These are phyloP conservation scores for Drosophila erecta DNA, from an alignment of 1,140 invertebrate species.

Conservation along the genomic window DNA sequence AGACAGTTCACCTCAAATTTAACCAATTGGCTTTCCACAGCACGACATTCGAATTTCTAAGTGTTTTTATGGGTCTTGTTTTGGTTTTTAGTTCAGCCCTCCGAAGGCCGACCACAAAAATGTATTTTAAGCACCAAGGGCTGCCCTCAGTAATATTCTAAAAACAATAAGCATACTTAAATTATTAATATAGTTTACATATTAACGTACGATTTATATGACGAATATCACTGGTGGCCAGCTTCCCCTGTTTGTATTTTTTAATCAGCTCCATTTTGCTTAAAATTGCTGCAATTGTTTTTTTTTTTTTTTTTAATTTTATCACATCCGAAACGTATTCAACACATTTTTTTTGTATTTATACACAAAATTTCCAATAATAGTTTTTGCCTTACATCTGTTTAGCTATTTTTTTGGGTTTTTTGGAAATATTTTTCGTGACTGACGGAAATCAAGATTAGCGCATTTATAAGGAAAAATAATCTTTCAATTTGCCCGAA, in stretches of 20 bases:
- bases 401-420: conserved; percentile 26
- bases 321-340: conserved; percentile 20
- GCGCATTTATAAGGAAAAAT: conserved; percentile 30
- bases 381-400: conserved; percentile 29
- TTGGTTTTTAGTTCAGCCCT: neutral
- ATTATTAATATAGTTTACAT: neutral
- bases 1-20: conserved; percentile 40
- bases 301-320: conserved; percentile 6
- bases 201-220: conserved; percentile 70
- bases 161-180: conserved; percentile 1
- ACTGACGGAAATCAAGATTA: conserved; percentile 10
- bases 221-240: conserved; percentile 69
- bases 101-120: conserved; percentile 25
- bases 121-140: conserved; percentile 20
- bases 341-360: conserved; percentile 3
- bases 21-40: conserved; percentile 46
- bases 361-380: conserved; percentile 2
- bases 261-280: conserved; percentile 76
- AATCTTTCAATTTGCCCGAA: conserved; percentile 22
- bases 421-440: conserved; percentile 15
- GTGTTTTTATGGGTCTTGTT: conserved; percentile 18
- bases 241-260: conserved; percentile 74
- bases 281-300: neutral
- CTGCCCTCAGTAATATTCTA: conserved; percentile 16
- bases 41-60: conserved; percentile 22